phyloP scores from a whole-genome alignment of 2,888 invertebrate genomes.

The Pyrrhia umbra region DNA sequence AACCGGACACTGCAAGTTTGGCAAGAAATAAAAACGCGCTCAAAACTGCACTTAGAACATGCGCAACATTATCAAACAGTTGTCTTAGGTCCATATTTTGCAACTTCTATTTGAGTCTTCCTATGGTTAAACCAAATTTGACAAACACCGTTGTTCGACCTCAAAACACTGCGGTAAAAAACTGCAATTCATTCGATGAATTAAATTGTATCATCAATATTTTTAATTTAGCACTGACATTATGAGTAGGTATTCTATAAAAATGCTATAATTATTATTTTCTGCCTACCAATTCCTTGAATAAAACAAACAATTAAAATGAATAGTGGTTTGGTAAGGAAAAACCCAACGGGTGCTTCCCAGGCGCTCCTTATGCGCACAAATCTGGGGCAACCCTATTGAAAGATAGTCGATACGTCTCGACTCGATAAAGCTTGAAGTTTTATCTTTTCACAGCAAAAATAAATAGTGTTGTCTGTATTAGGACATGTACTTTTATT shows the following conservation, averaged over 20 bases:
- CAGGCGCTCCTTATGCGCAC: not conserved
- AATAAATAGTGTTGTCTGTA: slow-evolving; percentile 5
- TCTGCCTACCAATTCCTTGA: slow-evolving; percentile 1
- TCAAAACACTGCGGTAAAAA: slow-evolving; percentile 13
- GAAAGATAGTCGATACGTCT: slow-evolving; percentile 35
- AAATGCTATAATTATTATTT: slow-evolving; percentile 3
- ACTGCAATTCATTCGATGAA: slow-evolving; percentile 37
- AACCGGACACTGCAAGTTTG: slow-evolving; percentile 52
- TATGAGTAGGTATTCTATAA: not conserved
- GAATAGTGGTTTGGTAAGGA: not conserved
- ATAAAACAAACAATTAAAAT: not conserved
- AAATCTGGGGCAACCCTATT: slow-evolving; percentile 26
- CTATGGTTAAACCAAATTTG: slow-evolving; percentile 26
- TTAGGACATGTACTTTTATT: not conserved
- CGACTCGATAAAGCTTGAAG: slow-evolving; percentile 27
- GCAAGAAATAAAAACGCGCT: slow-evolving; percentile 53
- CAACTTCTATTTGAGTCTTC: slow-evolving; percentile 36
- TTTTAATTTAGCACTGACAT: slow-evolving; percentile 4
- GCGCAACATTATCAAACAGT: slow-evolving; percentile 36
- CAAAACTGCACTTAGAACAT: slow-evolving; percentile 50
- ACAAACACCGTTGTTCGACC: slow-evolving; percentile 42
- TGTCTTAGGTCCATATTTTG: slow-evolving; percentile 24
- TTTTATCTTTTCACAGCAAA: slow-evolving; percentile 23
- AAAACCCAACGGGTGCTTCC: not conserved
- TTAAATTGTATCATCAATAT: slow-evolving; percentile 39